These are phyloP conservation scores for Dexiosoma caninum DNA, from an alignment of 2,888 invertebrate genomes.

Conservation along the genomic window DNA sequence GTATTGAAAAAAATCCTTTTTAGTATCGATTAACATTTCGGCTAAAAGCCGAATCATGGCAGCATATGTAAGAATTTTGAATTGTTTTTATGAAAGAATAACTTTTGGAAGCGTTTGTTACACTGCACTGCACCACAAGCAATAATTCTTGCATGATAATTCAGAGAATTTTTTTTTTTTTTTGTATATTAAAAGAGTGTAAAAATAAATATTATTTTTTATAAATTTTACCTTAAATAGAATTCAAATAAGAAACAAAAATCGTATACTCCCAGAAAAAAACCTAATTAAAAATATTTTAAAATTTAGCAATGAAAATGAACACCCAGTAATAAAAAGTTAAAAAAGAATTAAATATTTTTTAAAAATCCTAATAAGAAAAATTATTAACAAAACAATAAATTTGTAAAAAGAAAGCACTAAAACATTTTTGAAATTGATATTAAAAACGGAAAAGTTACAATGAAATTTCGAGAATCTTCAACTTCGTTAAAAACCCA, in stretches of 20 bases:
- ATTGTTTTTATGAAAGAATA: too few relatives aligned
- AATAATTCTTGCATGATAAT: conserved; percentile 33
- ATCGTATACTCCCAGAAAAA: conserved; percentile 11
- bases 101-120: too few relatives aligned
- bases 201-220: conserved; percentile 60
- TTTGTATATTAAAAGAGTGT: conserved; percentile 42
- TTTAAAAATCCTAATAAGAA: not conserved
- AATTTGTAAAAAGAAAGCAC: not conserved
- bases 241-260: conserved; percentile 26
- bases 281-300: conserved; percentile 7
- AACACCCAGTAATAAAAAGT: conserved; percentile 24
- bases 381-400: conserved; percentile 1
- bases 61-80: too few relatives aligned
- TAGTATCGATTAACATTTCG: too few relatives aligned
- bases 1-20: too few relatives aligned
- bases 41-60: too few relatives aligned
- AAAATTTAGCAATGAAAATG: conserved; percentile 10
- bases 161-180: conserved; percentile 42
- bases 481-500: not conserved
- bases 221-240: conserved; percentile 51
- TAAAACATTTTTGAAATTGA: conserved; percentile 21
- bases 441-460: conserved; percentile 34
- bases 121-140: conserved; percentile 30
- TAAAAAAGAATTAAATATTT: conserved; percentile 7
- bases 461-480: too few relatives aligned